phyloP scores from a whole-genome alignment of 2,888 invertebrate species.

The Deladenus siricidicola region DNA sequence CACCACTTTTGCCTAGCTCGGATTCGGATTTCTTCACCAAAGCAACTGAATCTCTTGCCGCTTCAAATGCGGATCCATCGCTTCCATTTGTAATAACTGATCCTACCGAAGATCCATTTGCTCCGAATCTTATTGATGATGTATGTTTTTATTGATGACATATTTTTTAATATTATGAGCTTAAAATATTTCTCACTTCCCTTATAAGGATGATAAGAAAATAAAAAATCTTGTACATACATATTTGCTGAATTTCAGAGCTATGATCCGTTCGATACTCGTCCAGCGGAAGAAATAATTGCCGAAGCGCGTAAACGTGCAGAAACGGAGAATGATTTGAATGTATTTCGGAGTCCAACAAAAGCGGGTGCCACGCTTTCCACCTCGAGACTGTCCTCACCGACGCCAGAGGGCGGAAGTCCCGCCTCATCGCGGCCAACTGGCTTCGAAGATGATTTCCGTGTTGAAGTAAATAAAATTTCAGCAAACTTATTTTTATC shows the following conservation, averaged over 20 bases:
- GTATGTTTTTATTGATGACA: background rate
- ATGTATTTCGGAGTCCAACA: slow-evolving; percentile 1
- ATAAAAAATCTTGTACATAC: background rate
- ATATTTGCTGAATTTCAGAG: too few relatives aligned
- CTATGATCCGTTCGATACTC: slow-evolving; percentile 52
- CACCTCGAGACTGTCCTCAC: slow-evolving; percentile 41
- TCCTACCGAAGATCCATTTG: slow-evolving; percentile 32
- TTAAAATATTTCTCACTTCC: too few relatives aligned
- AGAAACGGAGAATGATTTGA: slow-evolving; percentile 60
- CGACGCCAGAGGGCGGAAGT: slow-evolving; percentile 50
- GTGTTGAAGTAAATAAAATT: slow-evolving; percentile 28
- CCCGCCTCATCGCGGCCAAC: slow-evolving; percentile 41
- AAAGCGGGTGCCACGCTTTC: slow-evolving; percentile 2
- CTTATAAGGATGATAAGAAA: background rate
- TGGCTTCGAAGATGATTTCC: slow-evolving; percentile 52
- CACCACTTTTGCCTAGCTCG: slow-evolving; percentile 41
- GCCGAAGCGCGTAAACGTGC: slow-evolving; percentile 50
- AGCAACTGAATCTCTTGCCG: slow-evolving; percentile 7
- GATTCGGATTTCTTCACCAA: slow-evolving; percentile 47
- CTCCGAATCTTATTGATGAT: slow-evolving; percentile 38
- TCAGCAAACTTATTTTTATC: background rate
- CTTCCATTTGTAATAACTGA: background rate
- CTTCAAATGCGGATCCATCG: slow-evolving; percentile 3
- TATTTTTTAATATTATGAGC: too few relatives aligned
- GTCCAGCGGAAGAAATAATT: slow-evolving; percentile 52